These are phyloP conservation scores for Chinchilla lanigera DNA, from an alignment of 2,113 vertebrate genomes.

Conservation along the genomic window DNA sequence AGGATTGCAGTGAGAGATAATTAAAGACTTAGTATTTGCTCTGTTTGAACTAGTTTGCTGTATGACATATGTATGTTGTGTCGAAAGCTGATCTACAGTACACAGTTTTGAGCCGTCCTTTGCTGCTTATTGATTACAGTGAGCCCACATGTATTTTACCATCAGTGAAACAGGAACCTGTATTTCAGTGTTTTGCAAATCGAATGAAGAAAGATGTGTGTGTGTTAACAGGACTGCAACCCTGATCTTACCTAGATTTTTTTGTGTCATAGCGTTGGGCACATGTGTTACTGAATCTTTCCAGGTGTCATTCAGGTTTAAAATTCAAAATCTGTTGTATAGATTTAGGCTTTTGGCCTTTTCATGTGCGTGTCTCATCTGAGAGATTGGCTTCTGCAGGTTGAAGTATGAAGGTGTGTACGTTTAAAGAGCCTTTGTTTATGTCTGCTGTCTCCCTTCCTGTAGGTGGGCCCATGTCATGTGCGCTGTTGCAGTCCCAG, in stretches of 20 bases:
- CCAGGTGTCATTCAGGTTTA: not conserved
- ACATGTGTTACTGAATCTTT: not conserved
- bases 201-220: not conserved
- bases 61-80: not conserved
- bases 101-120: conserved; percentile 24
- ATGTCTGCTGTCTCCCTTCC: conserved; percentile 82
- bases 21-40: conserved; percentile 63
- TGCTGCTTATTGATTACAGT: not conserved
- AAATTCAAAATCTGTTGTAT: not conserved
- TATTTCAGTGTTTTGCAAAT: conserved; percentile 33
- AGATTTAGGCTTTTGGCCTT: not conserved
- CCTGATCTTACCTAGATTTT: not conserved
- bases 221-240: not conserved
- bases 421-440: conserved; percentile 68
- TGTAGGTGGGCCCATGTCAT: conserved; percentile 97
- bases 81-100: not conserved
- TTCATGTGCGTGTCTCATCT: not conserved
- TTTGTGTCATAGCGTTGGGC: not conserved
- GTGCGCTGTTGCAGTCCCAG: conserved; percentile 96
- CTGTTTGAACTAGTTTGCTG: not conserved
- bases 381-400: not conserved
- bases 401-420: not conserved
- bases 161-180: conserved; percentile 37
- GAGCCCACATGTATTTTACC: not conserved
- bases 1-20: conserved; percentile 65